These are phyloP conservation scores for Rhorus exstirpatorius DNA, from an alignment of 2,888 invertebrate genomes.

Conservation along the genomic window DNA sequence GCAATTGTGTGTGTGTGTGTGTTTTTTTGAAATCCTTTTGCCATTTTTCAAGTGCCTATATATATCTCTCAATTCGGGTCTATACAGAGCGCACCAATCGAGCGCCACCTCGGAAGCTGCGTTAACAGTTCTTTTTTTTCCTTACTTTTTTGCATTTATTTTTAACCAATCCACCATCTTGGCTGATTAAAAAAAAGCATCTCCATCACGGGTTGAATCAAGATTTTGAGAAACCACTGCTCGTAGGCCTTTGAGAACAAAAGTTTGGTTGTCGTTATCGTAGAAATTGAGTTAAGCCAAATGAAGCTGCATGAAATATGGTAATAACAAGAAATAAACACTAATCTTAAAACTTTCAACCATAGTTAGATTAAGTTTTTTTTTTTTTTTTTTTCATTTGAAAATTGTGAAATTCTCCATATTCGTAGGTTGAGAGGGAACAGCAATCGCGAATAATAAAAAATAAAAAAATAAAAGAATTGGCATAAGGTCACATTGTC, in stretches of 20 bases:
- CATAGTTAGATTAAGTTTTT: no score
- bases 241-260: no score
- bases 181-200: not conserved
- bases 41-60: conserved; percentile 68
- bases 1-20: conserved; percentile 71
- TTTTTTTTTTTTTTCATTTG: not conserved
- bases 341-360: no score
- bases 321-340: no score
- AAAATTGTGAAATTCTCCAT: conserved; percentile 2
- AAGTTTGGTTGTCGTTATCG: not conserved
- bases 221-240: not conserved
- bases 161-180: not conserved
- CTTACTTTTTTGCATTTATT: not conserved
- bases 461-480: not conserved
- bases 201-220: not conserved
- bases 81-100: not conserved
- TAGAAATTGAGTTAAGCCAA: not conserved
- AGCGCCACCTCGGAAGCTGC: not conserved
- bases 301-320: no score
- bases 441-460: not conserved
- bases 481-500: not conserved
- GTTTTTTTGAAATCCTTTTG: conserved; percentile 60
- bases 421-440: not conserved
- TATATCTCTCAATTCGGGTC: conserved; percentile 37
- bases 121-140: conserved; percentile 8